Evolutionary conservation across 2,888 invertebrate genomes (phyloP), one percentile per base, ranked within the genome.

Genomic region (Deroplatys truncata): DNA sequence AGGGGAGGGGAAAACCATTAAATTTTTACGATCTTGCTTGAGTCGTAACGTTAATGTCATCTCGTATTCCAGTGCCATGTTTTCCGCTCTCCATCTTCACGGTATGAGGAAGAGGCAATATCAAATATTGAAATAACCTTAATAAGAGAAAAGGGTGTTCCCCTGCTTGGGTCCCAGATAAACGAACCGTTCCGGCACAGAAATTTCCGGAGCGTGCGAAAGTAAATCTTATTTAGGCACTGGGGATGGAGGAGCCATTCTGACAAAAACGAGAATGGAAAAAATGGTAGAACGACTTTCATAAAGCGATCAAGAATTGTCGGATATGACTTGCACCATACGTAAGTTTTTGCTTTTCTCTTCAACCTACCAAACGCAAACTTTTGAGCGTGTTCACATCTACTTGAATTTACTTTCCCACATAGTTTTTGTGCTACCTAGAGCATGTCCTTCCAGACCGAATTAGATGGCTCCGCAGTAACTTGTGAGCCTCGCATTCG

Each of bases 1-100:
- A 43, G 43, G 56, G 56, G 82, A 35, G 83, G 87, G 43, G 87
- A 2, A 31, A 29, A 87, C 35, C 87, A 87, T 87, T 87, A 87
- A 87, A 83, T 87, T 87, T 87, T 87, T 87, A 87, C 83, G 83
- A 83, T 87, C 87, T 87, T 87, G 87, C 87, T 82, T 83, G 83
- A 87, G 83, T 83, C 87, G 83, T 87, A 86, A 82, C 86, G 29
- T 86, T 83, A 35, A 87, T 83, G 29, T 31, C 83, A 82, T 43
- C 83, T 87, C 82, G 56, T 72, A 72, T 72, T 72, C 56, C 56
- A 72, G 56, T 72, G 56, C 56, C 56, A 72, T 72, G 56, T 72
- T 72, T 72, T 72, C 56, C 56, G 56, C 56, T 72, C 20, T 83
- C 82, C 87, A 35, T 87, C 82, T 87, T 87, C 87, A 31, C 25